These are phyloP conservation scores for Harmothoe impar DNA, from an alignment of 2,888 invertebrate genomes.

Conservation along the genomic window DNA sequence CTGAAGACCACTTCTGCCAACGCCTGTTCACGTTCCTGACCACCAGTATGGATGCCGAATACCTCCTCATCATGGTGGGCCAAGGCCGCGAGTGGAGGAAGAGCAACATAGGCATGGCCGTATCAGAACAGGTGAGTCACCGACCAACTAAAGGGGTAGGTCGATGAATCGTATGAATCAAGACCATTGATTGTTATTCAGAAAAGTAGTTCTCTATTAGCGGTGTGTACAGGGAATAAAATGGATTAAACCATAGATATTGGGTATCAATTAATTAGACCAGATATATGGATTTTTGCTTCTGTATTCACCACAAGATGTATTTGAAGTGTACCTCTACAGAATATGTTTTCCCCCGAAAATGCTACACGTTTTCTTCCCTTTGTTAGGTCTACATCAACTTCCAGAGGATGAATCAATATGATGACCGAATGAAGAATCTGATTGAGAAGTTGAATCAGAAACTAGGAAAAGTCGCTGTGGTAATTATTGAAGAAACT, in stretches of 20 bases:
- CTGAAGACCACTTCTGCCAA: constrained; percentile 73
- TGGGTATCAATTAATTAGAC: too few species aligned
- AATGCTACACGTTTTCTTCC: too few species aligned
- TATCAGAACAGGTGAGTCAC: constrained; percentile 62
- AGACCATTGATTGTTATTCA: too few species aligned
- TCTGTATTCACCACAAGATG: too few species aligned
- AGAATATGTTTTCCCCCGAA: too few species aligned
- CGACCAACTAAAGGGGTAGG: not conserved
- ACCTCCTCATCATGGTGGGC: constrained; percentile 77
- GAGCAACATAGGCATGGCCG: constrained; percentile 72
- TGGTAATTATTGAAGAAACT: not conserved
- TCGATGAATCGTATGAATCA: not conserved
- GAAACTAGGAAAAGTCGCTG: not conserved
- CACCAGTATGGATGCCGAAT: constrained; percentile 76
- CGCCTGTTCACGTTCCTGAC: constrained; percentile 76
- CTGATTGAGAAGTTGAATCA: constrained; percentile 70
- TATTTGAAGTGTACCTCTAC: too few species aligned
- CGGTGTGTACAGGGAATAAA: too few species aligned
- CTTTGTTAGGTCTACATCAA: constrained; percentile 77
- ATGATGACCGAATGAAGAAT: constrained; percentile 76
- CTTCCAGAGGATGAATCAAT: constrained; percentile 76
- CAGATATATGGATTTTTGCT: too few species aligned
- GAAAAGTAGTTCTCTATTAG: too few species aligned
- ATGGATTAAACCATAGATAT: too few species aligned
- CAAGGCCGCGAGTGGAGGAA: constrained; percentile 76